phyloP scores from a whole-genome alignment of 1,140 invertebrate genomes.

The Melanaphis sacchari region DNA sequence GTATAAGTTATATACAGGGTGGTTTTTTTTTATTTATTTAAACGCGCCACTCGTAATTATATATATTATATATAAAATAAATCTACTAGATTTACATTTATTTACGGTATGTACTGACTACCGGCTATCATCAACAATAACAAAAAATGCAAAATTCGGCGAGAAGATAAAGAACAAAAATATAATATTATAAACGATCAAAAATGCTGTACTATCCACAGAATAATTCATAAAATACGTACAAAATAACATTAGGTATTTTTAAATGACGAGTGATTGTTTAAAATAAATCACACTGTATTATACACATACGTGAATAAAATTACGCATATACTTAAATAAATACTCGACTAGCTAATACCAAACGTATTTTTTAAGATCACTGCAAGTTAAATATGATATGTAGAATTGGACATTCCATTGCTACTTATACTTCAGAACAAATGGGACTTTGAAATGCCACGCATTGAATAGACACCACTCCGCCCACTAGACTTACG shows the following conservation, averaged over 20 bases:
- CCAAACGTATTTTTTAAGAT: background rate
- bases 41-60: background rate
- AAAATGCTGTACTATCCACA: background rate
- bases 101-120: background rate
- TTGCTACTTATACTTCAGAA: background rate
- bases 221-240: background rate
- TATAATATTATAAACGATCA: background rate
- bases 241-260: background rate
- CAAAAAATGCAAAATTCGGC: background rate
- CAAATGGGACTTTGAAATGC: background rate
- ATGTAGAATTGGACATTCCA: background rate
- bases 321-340: background rate
- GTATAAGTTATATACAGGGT: background rate
- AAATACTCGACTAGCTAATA: background rate
- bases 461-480: background rate
- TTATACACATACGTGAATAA: background rate
- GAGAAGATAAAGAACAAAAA: background rate
- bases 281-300: constrained; percentile 4
- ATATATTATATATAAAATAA: background rate
- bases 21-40: background rate
- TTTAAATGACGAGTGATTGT: background rate
- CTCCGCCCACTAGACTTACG: background rate
- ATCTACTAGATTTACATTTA: background rate
- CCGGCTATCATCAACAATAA: background rate
- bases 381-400: background rate